phyloP scores from a whole-genome alignment of 2,113 vertebrate genomes.

The Engraulis encrasicolus region DNA sequence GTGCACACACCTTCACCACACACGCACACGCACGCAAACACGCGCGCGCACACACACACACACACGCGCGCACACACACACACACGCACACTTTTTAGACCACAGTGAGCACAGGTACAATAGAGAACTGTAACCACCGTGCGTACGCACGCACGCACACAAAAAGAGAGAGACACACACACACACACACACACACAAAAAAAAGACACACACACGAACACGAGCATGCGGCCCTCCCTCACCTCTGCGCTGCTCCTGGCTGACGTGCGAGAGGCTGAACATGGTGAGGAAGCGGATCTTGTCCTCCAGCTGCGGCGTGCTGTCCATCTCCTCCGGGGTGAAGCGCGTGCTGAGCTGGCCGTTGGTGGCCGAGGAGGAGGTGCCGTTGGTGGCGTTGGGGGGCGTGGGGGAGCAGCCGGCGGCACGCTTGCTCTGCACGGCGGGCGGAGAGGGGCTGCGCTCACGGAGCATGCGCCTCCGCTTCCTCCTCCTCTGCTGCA shows the following conservation, averaged over 20 bases:
- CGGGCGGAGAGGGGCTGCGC: constrained; percentile 88
- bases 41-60: too few relatives aligned
- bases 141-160: too few relatives aligned
- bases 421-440: constrained; percentile 81
- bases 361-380: constrained; percentile 74
- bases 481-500: constrained; percentile 92
- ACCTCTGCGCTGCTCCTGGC: constrained; percentile 91
- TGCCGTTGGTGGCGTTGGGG: constrained; percentile 72
- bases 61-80: too few relatives aligned
- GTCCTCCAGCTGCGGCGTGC: constrained; percentile 91
- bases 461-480: constrained; percentile 92
- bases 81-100: too few relatives aligned
- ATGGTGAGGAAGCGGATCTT: constrained; percentile 95
- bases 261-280: constrained; percentile 94
- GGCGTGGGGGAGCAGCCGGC: not conserved
- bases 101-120: too few relatives aligned
- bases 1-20: too few relatives aligned
- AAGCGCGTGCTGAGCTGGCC: constrained; percentile 91
- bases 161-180: too few relatives aligned
- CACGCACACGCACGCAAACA: too few relatives aligned
- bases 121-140: too few relatives aligned
- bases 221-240: constrained; percentile 4
- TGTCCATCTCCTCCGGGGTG: constrained; percentile 95
- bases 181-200: too few relatives aligned
- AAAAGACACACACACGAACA: too few relatives aligned